Conservation (phyloP, 2,113 vertebrate genomes). For the Oreochromis niloticus region DNA sequence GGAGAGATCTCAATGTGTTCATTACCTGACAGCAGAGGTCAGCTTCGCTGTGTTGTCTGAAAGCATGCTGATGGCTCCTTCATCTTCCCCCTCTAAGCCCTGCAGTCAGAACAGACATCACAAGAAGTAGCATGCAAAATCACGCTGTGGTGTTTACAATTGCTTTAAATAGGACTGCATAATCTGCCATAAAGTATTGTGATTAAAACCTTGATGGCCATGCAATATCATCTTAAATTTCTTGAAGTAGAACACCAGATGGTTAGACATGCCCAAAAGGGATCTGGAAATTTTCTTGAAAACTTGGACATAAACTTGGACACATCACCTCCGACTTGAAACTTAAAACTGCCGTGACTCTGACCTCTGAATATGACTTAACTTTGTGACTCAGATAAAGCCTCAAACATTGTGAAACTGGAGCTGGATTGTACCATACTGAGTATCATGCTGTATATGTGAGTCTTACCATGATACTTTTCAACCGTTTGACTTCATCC, state of each 20-base stretch:
- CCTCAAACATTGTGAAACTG: not conserved
- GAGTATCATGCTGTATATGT: not conserved
- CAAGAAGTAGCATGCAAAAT: not conserved
- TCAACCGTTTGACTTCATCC: slow-evolving; percentile 94
- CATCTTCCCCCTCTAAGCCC: slow-evolving; percentile 97
- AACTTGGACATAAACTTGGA: not conserved
- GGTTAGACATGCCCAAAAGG: not conserved
- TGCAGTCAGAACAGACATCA: slow-evolving; percentile 39
- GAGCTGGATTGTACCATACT: not conserved
- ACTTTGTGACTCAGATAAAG: not conserved
- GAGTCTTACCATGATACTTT: slow-evolving; percentile 92
- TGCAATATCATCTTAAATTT: not conserved
- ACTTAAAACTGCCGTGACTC: not conserved
- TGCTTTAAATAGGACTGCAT: not conserved
- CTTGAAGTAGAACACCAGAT: not conserved
- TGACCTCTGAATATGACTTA: not conserved
- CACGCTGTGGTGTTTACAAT: not conserved
- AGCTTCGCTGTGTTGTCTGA: slow-evolving; percentile 98
- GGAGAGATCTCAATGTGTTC: not conserved
- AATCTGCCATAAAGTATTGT: not conserved
- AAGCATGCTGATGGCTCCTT: slow-evolving; percentile 97
- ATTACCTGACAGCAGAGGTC: slow-evolving; percentile 93
- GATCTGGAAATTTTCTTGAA: not conserved
- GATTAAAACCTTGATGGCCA: not conserved
- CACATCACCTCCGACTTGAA: not conserved